A percentile compares a stretch with the other conserved stretches of the same genome.
Evolutionary conservation across 2,797 vertebrate species (phyloP).

Genomic region (Hemitrygon akajei): DNA sequence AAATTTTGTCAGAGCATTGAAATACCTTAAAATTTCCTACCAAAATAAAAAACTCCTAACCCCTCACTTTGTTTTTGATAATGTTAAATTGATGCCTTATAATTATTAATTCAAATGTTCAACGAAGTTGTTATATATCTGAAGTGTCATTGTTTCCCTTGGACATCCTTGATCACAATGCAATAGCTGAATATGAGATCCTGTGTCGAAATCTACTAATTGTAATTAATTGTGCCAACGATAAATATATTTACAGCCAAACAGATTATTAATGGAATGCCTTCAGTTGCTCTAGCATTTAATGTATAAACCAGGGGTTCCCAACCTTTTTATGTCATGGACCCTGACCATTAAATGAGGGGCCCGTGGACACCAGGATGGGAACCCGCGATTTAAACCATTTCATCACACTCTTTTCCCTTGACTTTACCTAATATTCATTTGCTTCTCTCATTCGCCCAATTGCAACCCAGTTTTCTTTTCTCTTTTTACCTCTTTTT

Average conservation of each 20-base stretch:
- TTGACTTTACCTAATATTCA: background rate
- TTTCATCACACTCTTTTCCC: background rate
- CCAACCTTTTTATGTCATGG: too few species aligned
- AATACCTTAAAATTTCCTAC: background rate
- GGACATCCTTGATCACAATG: too few species aligned
- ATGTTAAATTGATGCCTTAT: background rate
- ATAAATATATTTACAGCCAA: too few species aligned
- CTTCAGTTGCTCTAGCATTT: background rate
- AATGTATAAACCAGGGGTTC: background rate
- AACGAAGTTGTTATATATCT: too few species aligned
- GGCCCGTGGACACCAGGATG: too few species aligned
- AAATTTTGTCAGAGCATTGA: background rate
- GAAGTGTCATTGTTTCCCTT: background rate
- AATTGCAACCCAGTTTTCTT: background rate
- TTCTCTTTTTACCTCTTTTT: too few species aligned
- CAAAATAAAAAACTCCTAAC: too few species aligned
- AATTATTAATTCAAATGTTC: background rate
- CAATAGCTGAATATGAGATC: too few species aligned
- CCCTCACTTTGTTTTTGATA: background rate
- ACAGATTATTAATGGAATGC: background rate
- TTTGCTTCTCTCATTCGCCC: background rate
- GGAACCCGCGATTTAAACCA: background rate
- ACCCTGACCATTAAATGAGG: too few species aligned
- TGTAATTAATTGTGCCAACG: too few species aligned
- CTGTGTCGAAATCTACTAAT: too few species aligned